These are phyloP conservation scores for Physocephala rufipes DNA, from an alignment of 2,888 invertebrate genomes.

Conservation along the genomic window DNA sequence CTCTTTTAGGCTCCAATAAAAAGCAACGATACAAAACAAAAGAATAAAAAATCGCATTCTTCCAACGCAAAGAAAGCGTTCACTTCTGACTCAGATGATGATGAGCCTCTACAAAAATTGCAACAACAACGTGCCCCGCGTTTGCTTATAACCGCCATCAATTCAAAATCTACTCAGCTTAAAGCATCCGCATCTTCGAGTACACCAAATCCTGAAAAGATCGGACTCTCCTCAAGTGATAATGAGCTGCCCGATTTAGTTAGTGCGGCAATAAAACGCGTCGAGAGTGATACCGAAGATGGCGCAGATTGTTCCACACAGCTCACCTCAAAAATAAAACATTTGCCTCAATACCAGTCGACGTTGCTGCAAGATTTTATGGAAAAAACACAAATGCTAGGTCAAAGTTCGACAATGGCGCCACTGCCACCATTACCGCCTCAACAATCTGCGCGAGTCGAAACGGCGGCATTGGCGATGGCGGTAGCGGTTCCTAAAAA, in stretches of 20 bases:
- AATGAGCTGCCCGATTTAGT: conserved; percentile 78
- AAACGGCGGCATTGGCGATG: conserved; percentile 62
- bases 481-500: no score
- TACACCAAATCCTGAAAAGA: conserved; percentile 49
- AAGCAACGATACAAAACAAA: conserved; percentile 42
- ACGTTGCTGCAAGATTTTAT: conserved; percentile 83
- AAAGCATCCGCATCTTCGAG: conserved; percentile 29
- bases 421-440: conserved; percentile 61
- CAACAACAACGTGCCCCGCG: conserved; percentile 56
- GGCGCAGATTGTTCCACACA: conserved; percentile 40
- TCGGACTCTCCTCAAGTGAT: conserved; percentile 72
- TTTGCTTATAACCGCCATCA: conserved; percentile 55
- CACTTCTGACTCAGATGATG: conserved; percentile 58
- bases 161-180: conserved; percentile 33
- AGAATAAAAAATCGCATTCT: conserved; percentile 26
- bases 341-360: conserved; percentile 72
- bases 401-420: conserved; percentile 56
- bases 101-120: conserved; percentile 50
- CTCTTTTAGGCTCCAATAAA: conserved; percentile 38
- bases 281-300: conserved; percentile 79
- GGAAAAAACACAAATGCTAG: conserved; percentile 78
- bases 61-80: conserved; percentile 40
- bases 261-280: conserved; percentile 80
- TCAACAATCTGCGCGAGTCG: conserved; percentile 65
- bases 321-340: conserved; percentile 61